A percentile compares a stretch with the other conserved stretches of the same genome.
Conservation (phyloP, 1,140 invertebrate genomes). For the Mizuhopecten yessoensis region DNA sequence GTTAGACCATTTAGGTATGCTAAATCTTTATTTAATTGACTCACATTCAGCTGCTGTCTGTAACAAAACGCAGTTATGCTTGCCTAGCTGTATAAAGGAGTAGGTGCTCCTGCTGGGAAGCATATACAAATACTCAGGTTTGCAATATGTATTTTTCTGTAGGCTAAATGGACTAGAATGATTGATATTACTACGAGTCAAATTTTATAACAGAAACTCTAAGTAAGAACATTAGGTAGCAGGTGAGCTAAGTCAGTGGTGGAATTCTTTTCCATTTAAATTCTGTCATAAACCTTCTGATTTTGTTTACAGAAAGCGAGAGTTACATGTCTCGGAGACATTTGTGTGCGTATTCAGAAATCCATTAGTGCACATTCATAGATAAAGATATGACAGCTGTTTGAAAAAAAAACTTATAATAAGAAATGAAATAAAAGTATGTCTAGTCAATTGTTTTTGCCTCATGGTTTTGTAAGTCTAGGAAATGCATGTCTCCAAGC, state of each 20-base stretch:
- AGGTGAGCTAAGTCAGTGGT: background rate
- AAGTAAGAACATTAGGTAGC: background rate
- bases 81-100: too few species aligned
- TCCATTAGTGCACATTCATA: conserved; percentile 27
- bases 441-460: background rate
- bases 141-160: too few species aligned
- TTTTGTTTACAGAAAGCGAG: background rate
- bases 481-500: background rate
- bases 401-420: background rate
- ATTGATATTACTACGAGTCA: too few species aligned
- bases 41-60: too few species aligned
- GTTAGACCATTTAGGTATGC: too few species aligned
- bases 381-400: conserved; percentile 31
- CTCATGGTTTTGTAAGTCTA: background rate
- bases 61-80: too few species aligned
- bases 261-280: background rate
- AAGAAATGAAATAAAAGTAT: conserved; percentile 6
- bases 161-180: too few species aligned
- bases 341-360: conserved; percentile 28
- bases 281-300: background rate
- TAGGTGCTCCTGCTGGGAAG: too few species aligned
- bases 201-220: too few species aligned
- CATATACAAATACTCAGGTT: too few species aligned
- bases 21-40: too few species aligned
- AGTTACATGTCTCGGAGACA: background rate